These are phyloP conservation scores for Pollenia griseotomentosa DNA, from an alignment of 2,888 invertebrate species.

Conservation along the genomic window DNA sequence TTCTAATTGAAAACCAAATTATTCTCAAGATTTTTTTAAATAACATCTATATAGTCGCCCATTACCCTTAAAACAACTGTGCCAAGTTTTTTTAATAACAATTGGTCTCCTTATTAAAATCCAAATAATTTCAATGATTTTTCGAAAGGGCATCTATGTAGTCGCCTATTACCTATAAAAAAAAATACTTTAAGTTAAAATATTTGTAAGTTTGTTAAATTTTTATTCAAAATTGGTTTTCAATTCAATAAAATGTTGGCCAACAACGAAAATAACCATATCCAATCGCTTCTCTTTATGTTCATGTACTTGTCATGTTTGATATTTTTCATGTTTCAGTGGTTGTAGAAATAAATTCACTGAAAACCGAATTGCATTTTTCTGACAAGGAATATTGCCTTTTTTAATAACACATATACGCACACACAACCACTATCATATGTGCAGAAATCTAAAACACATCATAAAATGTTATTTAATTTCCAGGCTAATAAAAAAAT, in stretches of 20 bases:
- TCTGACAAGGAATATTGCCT: not conserved
- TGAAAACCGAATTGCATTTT: conserved; percentile 15
- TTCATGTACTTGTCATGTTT: conserved; percentile 28
- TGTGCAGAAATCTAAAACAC: not conserved
- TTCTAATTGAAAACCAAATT: too few relatives aligned
- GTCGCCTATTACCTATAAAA: not conserved
- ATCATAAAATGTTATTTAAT: conserved; percentile 16
- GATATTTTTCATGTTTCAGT: conserved; percentile 22
- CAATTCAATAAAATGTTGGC: conserved; percentile 32
- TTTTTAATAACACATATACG: too few relatives aligned
- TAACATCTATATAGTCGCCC: too few relatives aligned
- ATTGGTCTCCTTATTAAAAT: too few relatives aligned
- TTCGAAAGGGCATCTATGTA: not conserved
- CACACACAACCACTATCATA: not conserved
- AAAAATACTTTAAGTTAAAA: not conserved
- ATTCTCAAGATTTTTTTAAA: too few relatives aligned
- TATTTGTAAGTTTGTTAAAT: not conserved
- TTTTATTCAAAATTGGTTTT: conserved; percentile 24
- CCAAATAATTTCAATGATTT: too few relatives aligned
- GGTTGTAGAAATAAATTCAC: conserved; percentile 12
- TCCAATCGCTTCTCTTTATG: not conserved
- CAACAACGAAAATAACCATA: not conserved
- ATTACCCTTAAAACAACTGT: too few relatives aligned
- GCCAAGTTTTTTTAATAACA: too few relatives aligned
- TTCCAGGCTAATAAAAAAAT: not conserved